Evolutionary conservation across 1,140 invertebrate genomes (phyloP), one percentile per base, ranked within the genome.

Genomic region (Gonioctena quinquepunctata): DNA sequence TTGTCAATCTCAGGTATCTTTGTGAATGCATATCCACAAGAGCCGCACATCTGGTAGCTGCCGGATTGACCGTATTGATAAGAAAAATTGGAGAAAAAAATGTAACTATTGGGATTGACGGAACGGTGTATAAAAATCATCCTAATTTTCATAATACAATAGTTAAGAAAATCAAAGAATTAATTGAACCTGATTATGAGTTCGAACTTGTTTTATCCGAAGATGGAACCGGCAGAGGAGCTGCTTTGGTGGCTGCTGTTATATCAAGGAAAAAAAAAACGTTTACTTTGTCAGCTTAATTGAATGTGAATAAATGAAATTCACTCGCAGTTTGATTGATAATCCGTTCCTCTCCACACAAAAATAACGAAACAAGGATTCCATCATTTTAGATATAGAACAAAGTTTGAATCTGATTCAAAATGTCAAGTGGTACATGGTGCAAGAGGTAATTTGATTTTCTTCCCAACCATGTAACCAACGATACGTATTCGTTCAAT

Each of bases 51-150:
- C 84, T 99, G 18, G 92, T 94, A 11, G 94, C 95, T 16, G 95
- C 96, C 61, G 96, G 94, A 66, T 89, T 93, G 25, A 91, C 92
- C 3, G 88, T 89, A 0, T 84, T 96, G 6, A 87, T 95, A 33
- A 91, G 93, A 79, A 93, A 93, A 85, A 97, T 99, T 87, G 87
- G 89, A 16, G 90, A 96, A 76, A 89, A 92, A 6, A 89, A 91
- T 66, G 93, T 98, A 1, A 97, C 96, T 0, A 94, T 99, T 16
- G 98, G 95, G 56, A 95, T 99, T 70, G 98, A 99, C 85, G 98
- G 98, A 21, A 99, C 97, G 22, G 94, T 99, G 0, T 99, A 99
- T 84, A 90, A 97, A 77, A 99, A 94, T 87, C 98, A 99, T 85
- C 98, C 98, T 0, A 92, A 97, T 84, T 99, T 99, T 86, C 95